phyloP scores from a whole-genome alignment of 2,797 vertebrate genomes.

The Amblyraja radiata region DNA sequence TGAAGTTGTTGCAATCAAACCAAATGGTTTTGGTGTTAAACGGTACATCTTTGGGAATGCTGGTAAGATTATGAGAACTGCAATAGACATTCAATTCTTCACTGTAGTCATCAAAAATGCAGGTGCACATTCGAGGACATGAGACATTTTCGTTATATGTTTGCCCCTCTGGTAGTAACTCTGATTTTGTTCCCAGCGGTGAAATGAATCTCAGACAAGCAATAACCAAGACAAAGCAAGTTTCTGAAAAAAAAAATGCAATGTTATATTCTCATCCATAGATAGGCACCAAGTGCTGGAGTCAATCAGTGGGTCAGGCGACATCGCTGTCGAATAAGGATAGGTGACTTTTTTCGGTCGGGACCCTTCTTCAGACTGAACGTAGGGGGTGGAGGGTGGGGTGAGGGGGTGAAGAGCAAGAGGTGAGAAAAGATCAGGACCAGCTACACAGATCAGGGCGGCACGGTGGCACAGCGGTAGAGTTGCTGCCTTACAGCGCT shows the following conservation, averaged over 20 bases:
- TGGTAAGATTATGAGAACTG: conserved; percentile 72
- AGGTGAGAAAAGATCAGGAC: too few relatives aligned
- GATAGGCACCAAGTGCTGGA: too few relatives aligned
- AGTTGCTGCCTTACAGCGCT: too few relatives aligned
- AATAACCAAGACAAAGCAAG: background rate
- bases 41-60: conserved; percentile 66
- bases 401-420: too few relatives aligned
- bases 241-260: background rate
- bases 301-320: too few relatives aligned
- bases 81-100: conserved; percentile 84
- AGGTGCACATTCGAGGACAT: conserved; percentile 74
- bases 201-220: background rate
- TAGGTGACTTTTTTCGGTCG: too few relatives aligned
- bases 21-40: conserved; percentile 67
- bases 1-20: conserved; percentile 83
- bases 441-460: too few relatives aligned
- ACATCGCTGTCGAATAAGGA: too few relatives aligned
- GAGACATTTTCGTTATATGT: conserved; percentile 49
- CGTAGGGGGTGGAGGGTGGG: too few relatives aligned
- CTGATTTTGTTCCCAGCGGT: background rate
- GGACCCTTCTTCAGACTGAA: too few relatives aligned
- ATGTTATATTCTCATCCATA: background rate
- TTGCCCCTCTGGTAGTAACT: background rate
- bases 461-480: too few relatives aligned
- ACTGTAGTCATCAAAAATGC: conserved; percentile 70